Percentiles rank a stretch among this genome's conserved stretches.
Evolutionary conservation across 2,113 vertebrate species (phyloP).

Genomic region (Polyodon spathula): DNA sequence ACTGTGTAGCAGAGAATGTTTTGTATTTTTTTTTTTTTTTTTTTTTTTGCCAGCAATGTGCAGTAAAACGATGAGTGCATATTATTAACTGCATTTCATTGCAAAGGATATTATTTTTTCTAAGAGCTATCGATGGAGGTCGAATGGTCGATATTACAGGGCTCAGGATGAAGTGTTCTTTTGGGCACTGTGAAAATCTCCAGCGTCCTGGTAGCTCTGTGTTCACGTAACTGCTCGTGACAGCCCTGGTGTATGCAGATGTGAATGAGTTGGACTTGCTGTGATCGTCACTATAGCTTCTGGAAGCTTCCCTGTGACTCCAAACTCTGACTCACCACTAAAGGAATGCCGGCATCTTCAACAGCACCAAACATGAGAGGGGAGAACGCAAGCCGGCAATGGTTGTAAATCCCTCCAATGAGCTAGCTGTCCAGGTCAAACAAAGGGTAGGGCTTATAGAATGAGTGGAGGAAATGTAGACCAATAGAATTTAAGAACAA

Average conservation of each 20-base stretch:
- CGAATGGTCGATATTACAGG: no score
- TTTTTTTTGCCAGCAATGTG: no score
- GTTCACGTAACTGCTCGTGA: constrained; percentile 9
- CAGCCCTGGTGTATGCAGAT: constrained; percentile 2
- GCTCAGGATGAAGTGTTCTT: background rate
- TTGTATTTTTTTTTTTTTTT: no score
- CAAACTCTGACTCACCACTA: constrained; percentile 3
- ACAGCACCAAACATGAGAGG: background rate
- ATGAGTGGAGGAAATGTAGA: background rate
- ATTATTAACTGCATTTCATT: no score
- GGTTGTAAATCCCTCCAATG: background rate
- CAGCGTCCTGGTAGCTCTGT: background rate
- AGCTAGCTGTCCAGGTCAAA: background rate
- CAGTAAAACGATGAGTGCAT: no score
- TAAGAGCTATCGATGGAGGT: no score
- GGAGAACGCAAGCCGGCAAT: background rate
- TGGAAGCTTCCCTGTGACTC: constrained; percentile 9
- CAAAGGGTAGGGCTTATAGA: background rate
- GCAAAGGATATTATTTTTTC: no score
- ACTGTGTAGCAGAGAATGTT: no score
- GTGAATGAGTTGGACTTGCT: constrained; percentile 8
- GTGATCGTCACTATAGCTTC: constrained; percentile 12
- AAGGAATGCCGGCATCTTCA: constrained; percentile 3
- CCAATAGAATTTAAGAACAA: constrained; percentile 1
- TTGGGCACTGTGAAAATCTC: background rate